Base-by-base conservation (phyloP, 2,888 invertebrate genomes). In the Ecliptopera silaceata region DNA sequence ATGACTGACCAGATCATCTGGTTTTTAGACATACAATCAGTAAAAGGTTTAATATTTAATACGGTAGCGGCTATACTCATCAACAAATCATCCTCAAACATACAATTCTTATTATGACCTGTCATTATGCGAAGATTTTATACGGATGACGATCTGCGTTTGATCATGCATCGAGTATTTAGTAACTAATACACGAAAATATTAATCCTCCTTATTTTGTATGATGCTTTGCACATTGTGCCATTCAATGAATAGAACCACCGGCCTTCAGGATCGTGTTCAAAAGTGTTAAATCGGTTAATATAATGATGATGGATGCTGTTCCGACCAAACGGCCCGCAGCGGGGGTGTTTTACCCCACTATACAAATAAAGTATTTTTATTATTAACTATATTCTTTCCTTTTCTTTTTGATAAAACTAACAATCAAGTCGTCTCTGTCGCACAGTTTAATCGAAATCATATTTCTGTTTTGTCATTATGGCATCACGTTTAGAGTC, bases 391-490 rank as follows among this genome's bases (percentile, higher is more conserved):
- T 70, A 82, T 75, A 74, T 72, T 67, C 77, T 70, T 67, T 88
- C 88, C 77, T 79, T 72, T 73, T 89, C 83, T 66, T 81, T 75
- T 86, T 69, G 72, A 74, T 72, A 59, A 57, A 64, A 61, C 67
- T 64, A 63, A 75, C 68, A 71, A 84, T 82, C 69, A 63, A 59
- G 61, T 74, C 72, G 71, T 82, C 81, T 73, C 82, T 68, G 75
- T 89, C 82, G 62, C 82, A 78, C 86, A 68, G 74, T 88, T 88
- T 88, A 88, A 90, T 91, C 91, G 90, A 89, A 89, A 91, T 89
- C 85, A 90, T 89, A 90, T 91, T 91, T 91, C 90, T 90, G 88
- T 90, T 89, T 90, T 89, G 91, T 91, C 90, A 91, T 91, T 91
- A 90, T 89, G 80, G 88, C 87, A 88, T 89, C 89, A 79, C 87